phyloP scores from a whole-genome alignment of 2,797 vertebrate species.

The Muscicapa striata region DNA sequence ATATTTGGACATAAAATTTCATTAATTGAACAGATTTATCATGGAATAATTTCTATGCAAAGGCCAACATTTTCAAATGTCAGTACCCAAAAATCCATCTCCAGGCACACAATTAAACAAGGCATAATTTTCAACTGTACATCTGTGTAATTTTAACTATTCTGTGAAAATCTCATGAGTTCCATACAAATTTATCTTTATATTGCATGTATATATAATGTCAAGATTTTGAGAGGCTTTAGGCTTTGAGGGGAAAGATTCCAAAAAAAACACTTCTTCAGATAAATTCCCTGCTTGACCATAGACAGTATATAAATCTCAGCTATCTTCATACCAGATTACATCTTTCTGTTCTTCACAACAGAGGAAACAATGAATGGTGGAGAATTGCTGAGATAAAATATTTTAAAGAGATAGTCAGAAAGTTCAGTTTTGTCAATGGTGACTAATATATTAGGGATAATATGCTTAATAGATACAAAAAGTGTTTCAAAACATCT shows the following conservation, averaged over 20 bases:
- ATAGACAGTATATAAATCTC: background rate
- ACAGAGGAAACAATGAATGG: background rate
- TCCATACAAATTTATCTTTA: background rate
- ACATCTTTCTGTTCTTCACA: background rate
- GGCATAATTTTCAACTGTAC: background rate
- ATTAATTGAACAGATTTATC: slow-evolving; percentile 62
- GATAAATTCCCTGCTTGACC: background rate
- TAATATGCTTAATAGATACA: background rate
- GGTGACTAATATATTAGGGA: background rate
- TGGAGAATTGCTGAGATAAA: background rate
- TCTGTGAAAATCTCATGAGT: background rate
- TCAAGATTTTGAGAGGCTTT: background rate
- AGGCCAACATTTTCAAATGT: slow-evolving; percentile 62
- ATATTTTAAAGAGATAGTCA: background rate
- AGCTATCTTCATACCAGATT: background rate
- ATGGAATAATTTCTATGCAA: slow-evolving; percentile 40
- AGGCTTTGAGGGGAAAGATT: background rate
- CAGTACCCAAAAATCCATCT: slow-evolving; percentile 35
- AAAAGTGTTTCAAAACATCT: background rate
- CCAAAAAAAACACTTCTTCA: background rate
- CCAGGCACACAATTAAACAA: slow-evolving; percentile 3
- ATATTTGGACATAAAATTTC: slow-evolving; percentile 53
- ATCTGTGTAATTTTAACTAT: slow-evolving; percentile 32
- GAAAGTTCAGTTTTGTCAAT: background rate
- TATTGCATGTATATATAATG: background rate